A percentile compares a stretch with the other conserved stretches of the same genome.
phyloP scores from a whole-genome alignment of 2,888 invertebrate genomes.

The Euclidia mi region DNA sequence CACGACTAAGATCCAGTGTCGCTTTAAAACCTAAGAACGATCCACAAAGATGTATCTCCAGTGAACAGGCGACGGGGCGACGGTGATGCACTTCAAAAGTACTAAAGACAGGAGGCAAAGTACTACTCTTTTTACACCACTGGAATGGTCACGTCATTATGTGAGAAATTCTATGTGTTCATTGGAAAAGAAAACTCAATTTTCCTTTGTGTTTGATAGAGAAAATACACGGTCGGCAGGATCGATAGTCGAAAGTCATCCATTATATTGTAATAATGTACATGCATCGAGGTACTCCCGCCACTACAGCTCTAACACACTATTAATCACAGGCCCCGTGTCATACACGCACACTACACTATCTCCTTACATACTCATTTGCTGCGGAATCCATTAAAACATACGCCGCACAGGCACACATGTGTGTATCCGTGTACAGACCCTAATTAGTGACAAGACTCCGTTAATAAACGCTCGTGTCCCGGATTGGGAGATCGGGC shows the following conservation, averaged over 20 bases:
- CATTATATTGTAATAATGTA: slow-evolving; percentile 13
- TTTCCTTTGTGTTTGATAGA: slow-evolving; percentile 7
- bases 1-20: slow-evolving; percentile 24
- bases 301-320: slow-evolving; percentile 14
- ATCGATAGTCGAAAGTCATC: slow-evolving; percentile 15
- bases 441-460: slow-evolving; percentile 59
- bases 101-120: slow-evolving; percentile 50
- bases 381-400: slow-evolving; percentile 26
- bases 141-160: slow-evolving; percentile 38
- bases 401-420: slow-evolving; percentile 12
- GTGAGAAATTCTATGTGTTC: slow-evolving; percentile 43
- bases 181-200: slow-evolving; percentile 33
- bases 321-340: slow-evolving; percentile 37
- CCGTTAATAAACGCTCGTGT: slow-evolving; percentile 57
- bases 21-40: slow-evolving; percentile 34
- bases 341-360: slow-evolving; percentile 24
- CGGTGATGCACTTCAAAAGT: slow-evolving; percentile 51
- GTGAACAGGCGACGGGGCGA: slow-evolving; percentile 33
- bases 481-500: slow-evolving; percentile 48
- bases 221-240: slow-evolving; percentile 2
- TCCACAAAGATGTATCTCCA: slow-evolving; percentile 38
- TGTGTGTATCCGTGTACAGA: slow-evolving; percentile 10
- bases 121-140: slow-evolving; percentile 42
- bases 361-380: slow-evolving; percentile 30
- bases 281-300: slow-evolving; percentile 9